These are phyloP conservation scores for Anastrepha obliqua DNA, from an alignment of 1,140 invertebrate species.

Conservation along the genomic window DNA sequence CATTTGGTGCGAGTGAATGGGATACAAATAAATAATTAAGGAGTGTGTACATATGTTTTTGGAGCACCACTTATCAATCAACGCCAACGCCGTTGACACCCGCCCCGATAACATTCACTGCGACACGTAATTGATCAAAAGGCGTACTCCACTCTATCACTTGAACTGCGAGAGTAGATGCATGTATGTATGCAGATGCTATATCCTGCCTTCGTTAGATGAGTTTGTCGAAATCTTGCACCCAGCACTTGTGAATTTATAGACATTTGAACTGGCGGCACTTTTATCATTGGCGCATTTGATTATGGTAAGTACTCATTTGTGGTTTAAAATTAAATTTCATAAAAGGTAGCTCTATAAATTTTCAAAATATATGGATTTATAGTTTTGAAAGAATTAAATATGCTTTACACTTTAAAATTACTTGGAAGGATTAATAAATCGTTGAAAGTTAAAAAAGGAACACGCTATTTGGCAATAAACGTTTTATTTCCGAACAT, in stretches of 20 bases:
- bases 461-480: too few species aligned
- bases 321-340: background rate
- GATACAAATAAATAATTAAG: background rate
- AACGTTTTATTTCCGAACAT: too few species aligned
- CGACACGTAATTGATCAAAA: background rate
- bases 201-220: background rate
- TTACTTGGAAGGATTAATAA: too few species aligned
- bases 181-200: background rate
- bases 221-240: background rate
- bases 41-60: background rate
- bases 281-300: conserved; percentile 37
- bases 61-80: background rate
- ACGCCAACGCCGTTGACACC: background rate
- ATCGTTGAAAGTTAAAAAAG: too few species aligned
- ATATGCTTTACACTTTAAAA: too few species aligned
- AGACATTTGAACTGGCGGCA: conserved; percentile 33
- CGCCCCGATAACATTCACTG: background rate
- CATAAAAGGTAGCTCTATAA: too few species aligned
- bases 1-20: too few species aligned
- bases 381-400: too few species aligned
- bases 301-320: conserved; percentile 23
- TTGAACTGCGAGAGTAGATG: background rate
- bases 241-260: background rate
- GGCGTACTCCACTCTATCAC: background rate
- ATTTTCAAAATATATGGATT: too few species aligned